Percentiles rank a stretch among this genome's conserved stretches.
Conservation (phyloP, 2,888 invertebrate genomes). For the Nematopogon swammerdamellus region DNA sequence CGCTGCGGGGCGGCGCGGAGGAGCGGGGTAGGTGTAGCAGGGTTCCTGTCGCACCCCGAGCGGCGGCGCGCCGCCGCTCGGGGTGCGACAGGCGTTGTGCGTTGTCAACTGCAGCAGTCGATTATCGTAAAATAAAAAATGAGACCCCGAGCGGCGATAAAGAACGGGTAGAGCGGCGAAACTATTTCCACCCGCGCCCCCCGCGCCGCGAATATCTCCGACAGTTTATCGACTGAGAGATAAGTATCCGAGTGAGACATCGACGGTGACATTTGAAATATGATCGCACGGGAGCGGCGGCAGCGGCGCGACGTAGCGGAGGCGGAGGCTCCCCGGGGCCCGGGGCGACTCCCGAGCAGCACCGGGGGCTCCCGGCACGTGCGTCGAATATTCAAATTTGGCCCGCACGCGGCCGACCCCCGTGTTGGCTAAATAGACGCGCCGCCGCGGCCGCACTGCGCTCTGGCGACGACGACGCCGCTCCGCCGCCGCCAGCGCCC, state of each 20-base stretch:
- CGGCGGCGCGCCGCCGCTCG: too few relatives aligned
- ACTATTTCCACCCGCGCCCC: constrained; percentile 26
- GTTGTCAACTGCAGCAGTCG: constrained; percentile 55
- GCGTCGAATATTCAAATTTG: constrained; percentile 56
- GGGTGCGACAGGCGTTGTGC: too few relatives aligned
- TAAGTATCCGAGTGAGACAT: constrained; percentile 55
- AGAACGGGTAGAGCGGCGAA: constrained; percentile 17
- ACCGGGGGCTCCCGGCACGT: constrained; percentile 21
- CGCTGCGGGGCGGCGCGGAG: too few relatives aligned
- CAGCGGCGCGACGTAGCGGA: too few relatives aligned
- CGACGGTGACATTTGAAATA: constrained; percentile 56
- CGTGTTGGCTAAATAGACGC: constrained; percentile 57
- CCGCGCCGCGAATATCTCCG: constrained; percentile 29
- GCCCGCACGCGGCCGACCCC: constrained; percentile 51
- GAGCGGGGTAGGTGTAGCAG: too few relatives aligned
- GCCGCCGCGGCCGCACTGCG: constrained; percentile 22
- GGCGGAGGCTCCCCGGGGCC: constrained; percentile 1
- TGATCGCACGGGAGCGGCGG: constrained; percentile 24
- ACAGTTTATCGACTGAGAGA: constrained; percentile 45
- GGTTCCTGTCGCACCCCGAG: too few relatives aligned
- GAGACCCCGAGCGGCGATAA: constrained; percentile 21
- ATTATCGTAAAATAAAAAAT: constrained; percentile 53
- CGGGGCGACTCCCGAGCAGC: constrained; percentile 4
- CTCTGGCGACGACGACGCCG: constrained; percentile 3
- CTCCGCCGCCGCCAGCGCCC: too few relatives aligned